Evolutionary conservation across 2,113 vertebrate genomes (phyloP).

Genomic region (Balaenoptera acutorostrata): DNA sequence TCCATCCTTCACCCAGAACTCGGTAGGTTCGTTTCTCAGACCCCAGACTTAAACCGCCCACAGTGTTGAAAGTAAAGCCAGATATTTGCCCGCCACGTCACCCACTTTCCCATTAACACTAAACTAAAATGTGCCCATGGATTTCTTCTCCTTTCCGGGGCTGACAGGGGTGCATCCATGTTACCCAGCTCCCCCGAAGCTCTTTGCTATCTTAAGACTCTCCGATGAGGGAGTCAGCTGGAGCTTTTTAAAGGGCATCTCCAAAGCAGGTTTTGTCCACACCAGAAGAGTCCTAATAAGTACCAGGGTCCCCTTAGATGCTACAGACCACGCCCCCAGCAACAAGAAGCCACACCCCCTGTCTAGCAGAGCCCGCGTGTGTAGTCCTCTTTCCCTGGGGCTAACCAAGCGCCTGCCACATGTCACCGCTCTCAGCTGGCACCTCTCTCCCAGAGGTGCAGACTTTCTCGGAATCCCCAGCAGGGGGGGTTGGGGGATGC

Average conservation of each 20-base stretch:
- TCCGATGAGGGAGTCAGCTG: neutral
- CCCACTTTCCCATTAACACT: neutral
- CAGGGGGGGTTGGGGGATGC: neutral
- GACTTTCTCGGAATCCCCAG: constrained; percentile 49
- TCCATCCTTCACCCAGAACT: neutral
- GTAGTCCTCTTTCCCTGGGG: neutral
- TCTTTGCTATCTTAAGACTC: neutral
- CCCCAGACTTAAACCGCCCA: neutral
- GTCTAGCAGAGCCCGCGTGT: neutral
- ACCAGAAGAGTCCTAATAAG: neutral
- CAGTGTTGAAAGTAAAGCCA: neutral
- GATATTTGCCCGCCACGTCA: neutral
- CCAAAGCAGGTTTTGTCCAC: constrained; percentile 1
- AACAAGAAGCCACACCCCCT: neutral
- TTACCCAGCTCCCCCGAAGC: neutral
- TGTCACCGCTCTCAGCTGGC: constrained; percentile 36
- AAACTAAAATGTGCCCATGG: neutral
- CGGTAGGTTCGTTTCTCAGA: neutral
- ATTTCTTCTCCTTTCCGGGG: neutral
- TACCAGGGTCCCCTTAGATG: neutral
- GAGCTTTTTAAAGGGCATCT: neutral
- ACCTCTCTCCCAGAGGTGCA: constrained; percentile 11
- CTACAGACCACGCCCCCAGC: neutral
- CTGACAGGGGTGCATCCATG: neutral
- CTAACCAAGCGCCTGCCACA: constrained; percentile 54